Evolutionary conservation across 2,113 vertebrate species (phyloP).

Genomic region (Labeo rohita): DNA sequence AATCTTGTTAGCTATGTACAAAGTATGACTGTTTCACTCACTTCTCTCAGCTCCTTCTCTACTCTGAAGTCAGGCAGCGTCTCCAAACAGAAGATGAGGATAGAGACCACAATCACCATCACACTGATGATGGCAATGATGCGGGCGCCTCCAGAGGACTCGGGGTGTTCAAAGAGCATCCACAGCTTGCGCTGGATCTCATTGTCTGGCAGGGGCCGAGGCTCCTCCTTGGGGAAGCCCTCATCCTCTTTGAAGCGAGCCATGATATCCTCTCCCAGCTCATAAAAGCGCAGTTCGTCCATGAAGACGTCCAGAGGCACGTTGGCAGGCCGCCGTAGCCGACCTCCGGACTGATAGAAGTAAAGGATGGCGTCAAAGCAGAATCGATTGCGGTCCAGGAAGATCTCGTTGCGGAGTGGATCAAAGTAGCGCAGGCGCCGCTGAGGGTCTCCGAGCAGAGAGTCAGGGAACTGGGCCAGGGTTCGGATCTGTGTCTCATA

Average conservation of each 20-base stretch:
- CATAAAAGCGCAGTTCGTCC: slow-evolving; percentile 91
- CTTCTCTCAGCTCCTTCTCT: slow-evolving; percentile 81
- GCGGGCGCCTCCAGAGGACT: slow-evolving; percentile 86
- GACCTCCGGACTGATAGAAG: slow-evolving; percentile 91
- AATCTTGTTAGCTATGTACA: neutral
- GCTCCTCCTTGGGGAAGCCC: slow-evolving; percentile 82
- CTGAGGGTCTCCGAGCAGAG: slow-evolving; percentile 80
- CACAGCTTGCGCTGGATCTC: slow-evolving; percentile 82
- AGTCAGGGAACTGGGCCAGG: slow-evolving; percentile 82
- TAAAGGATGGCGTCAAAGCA: slow-evolving; percentile 90
- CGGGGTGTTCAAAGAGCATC: slow-evolving; percentile 92
- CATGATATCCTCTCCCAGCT: slow-evolving; percentile 84
- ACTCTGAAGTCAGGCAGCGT: slow-evolving; percentile 88
- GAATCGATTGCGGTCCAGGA: slow-evolving; percentile 84
- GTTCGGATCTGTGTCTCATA: slow-evolving; percentile 86
- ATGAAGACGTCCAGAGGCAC: slow-evolving; percentile 90
- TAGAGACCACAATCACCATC: slow-evolving; percentile 92
- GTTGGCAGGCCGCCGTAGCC: slow-evolving; percentile 84
- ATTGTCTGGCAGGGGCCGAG: slow-evolving; percentile 76
- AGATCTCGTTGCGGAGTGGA: slow-evolving; percentile 81
- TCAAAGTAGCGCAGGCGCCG: slow-evolving; percentile 81
- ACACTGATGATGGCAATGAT: slow-evolving; percentile 92
- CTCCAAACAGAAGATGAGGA: slow-evolving; percentile 93
- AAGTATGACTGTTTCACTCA: slow-evolving; percentile 66
- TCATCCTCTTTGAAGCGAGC: slow-evolving; percentile 87